Evolutionary conservation across 2,797 vertebrate genomes (phyloP).

Genomic region (Sebastes cheni): DNA sequence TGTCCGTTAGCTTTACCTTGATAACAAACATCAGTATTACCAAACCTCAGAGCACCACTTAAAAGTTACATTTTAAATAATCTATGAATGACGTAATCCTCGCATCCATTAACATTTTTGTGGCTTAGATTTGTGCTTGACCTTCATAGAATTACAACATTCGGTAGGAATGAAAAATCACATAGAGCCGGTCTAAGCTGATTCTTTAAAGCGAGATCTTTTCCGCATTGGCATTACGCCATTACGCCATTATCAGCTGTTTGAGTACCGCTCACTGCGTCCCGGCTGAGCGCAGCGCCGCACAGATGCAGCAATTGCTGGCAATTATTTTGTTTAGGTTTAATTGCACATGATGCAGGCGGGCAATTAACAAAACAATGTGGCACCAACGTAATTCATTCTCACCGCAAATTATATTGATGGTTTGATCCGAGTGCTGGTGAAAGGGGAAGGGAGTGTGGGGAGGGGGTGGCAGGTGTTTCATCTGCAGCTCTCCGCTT

Average conservation of each 20-base stretch:
- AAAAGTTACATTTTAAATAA: constrained; percentile 12
- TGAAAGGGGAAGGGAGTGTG: not conserved
- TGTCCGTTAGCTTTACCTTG: not conserved
- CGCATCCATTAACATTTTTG: constrained; percentile 64
- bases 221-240: not conserved
- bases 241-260: constrained; percentile 23
- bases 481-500: constrained; percentile 7
- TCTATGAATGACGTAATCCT: constrained; percentile 37
- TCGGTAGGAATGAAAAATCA: constrained; percentile 29
- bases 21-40: constrained; percentile 6
- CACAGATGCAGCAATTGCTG: constrained; percentile 53
- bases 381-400: constrained; percentile 44
- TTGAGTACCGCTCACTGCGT: not conserved
- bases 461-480: constrained; percentile 35
- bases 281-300: not conserved
- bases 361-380: constrained; percentile 64
- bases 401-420: constrained; percentile 40
- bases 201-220: not conserved
- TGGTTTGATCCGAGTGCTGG: constrained; percentile 28
- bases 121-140: constrained; percentile 51
- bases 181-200: not conserved
- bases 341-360: constrained; percentile 61
- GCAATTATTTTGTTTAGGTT: constrained; percentile 62
- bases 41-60: not conserved
- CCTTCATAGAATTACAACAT: constrained; percentile 42